A percentile compares a stretch with the other conserved stretches of the same genome.
phyloP scores from a whole-genome alignment of 30 jellyfish, hydroid and myxozoan genomes.

The Catostylus mosaicus region DNA sequence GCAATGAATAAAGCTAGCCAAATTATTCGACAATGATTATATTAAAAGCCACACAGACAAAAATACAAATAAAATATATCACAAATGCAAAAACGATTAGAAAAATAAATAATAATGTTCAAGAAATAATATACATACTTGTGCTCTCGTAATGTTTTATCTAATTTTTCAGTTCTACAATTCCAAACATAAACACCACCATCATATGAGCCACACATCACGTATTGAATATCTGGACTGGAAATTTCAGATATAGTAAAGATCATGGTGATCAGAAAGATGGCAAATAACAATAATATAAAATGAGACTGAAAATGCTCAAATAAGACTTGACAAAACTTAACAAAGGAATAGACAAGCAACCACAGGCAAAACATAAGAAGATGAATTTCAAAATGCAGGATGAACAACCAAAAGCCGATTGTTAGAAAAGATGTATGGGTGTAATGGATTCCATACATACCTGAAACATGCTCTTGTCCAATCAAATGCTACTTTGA shows the following conservation, averaged over 20 bases:
- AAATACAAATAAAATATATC: too few relatives aligned
- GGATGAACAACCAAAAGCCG: too few relatives aligned
- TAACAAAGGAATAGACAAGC: too few relatives aligned
- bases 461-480: slow-evolving; percentile 98
- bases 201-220: slow-evolving; percentile 96
- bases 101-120: background rate
- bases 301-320: too few relatives aligned
- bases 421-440: too few relatives aligned
- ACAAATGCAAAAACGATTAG: background rate
- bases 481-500: slow-evolving; percentile 97
- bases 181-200: slow-evolving; percentile 91
- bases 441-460: too few relatives aligned
- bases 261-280: background rate
- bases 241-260: too few relatives aligned
- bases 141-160: slow-evolving; percentile 90
- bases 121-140: slow-evolving; percentile 76
- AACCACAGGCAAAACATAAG: too few relatives aligned
- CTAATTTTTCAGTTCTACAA: slow-evolving; percentile 82
- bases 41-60: background rate
- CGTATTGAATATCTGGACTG: slow-evolving; percentile 97
- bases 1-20: too few relatives aligned
- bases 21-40: background rate
- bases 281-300: too few relatives aligned
- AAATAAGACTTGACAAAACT: too few relatives aligned
- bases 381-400: too few relatives aligned